Base-by-base conservation (phyloP, 2,113 vertebrate species). In the Zosterops japonicus region DNA sequence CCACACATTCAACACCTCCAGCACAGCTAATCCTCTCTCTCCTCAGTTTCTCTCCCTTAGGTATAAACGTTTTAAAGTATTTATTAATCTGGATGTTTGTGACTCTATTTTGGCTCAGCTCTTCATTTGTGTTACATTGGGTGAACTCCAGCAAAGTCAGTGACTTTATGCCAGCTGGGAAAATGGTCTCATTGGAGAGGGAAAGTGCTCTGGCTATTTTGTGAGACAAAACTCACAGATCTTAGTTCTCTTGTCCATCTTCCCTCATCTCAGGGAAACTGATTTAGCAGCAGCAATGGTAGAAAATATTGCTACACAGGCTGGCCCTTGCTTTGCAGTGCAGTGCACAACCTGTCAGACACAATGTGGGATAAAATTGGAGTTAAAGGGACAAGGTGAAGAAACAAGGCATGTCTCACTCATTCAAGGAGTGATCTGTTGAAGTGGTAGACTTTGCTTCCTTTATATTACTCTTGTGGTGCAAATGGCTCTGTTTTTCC, bases 81-180 rank as follows among this genome's bases (percentile, higher is more conserved):
- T 92, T 98, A 93, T 96, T 97, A 86, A 91, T 93, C 95, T 97
- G 94, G 35, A 92, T 92, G 47, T 22, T 82, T 89, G 70, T 90
- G 71, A 83, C 61, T 94, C 85, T 96, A 46, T 95, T 97, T 96
- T 96, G 81, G 83, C 83, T 5, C 36, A 68, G 23, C 16, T 87
- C 35, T 57, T 91, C 68, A 23, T 72, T 39, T 72, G 14, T 67
- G 35, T 29, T 71, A 23, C 21, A 6, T 1, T 50, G 57, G 44
- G 52, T 42, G 18, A 49, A 21, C 13, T 71, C 49, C 80, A 92
- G 42, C 0, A 0, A 83, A 59, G 68, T 35, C 76, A 35, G 8
- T 87, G 42, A 69, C 39, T 49, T 71, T 46, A 29, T 57, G 59
- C 35, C 76, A 74, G 36, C 13, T 1, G 3, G 41, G 64, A 81